phyloP scores from a whole-genome alignment of 1,140 invertebrate species.

The Holotrichia oblita region DNA sequence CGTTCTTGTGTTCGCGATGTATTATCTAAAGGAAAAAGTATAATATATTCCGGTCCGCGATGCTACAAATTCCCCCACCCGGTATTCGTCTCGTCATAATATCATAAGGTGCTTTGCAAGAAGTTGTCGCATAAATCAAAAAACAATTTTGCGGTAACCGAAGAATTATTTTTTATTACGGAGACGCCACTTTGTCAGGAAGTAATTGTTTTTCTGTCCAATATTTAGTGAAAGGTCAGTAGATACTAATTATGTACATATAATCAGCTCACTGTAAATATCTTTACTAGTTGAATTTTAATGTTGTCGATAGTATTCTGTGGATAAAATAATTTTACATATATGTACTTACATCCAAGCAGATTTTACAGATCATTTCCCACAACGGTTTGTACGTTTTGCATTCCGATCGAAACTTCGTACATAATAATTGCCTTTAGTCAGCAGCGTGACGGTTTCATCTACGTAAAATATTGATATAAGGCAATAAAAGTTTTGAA shows the following conservation, averaged over 20 bases:
- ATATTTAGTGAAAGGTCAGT: too few species aligned
- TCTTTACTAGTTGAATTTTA: too few species aligned
- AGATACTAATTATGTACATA: too few species aligned
- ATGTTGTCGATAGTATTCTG: too few species aligned
- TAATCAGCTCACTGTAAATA: too few species aligned
- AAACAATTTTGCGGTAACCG: conserved; percentile 8
- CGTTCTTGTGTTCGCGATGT: background rate
- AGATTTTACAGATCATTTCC: background rate
- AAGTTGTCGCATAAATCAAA: conserved; percentile 30
- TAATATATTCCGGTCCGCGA: conserved; percentile 12
- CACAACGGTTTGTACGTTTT: background rate
- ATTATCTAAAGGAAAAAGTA: background rate
- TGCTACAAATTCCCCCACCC: background rate
- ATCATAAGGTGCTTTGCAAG: background rate
- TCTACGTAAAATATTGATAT: background rate
- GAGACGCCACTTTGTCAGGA: background rate
- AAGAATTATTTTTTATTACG: conserved; percentile 12
- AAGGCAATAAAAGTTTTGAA: conserved; percentile 7
- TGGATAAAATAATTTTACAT: too few species aligned
- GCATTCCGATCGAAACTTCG: conserved; percentile 5
- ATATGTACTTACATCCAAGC: too few species aligned
- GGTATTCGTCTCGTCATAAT: conserved; percentile 7
- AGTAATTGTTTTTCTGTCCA: background rate
- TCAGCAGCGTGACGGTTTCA: background rate
- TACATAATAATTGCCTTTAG: conserved; percentile 19